These are phyloP conservation scores for Tragelaphus buxtoni DNA, from an alignment of 2,113 vertebrate genomes.

Conservation along the genomic window DNA sequence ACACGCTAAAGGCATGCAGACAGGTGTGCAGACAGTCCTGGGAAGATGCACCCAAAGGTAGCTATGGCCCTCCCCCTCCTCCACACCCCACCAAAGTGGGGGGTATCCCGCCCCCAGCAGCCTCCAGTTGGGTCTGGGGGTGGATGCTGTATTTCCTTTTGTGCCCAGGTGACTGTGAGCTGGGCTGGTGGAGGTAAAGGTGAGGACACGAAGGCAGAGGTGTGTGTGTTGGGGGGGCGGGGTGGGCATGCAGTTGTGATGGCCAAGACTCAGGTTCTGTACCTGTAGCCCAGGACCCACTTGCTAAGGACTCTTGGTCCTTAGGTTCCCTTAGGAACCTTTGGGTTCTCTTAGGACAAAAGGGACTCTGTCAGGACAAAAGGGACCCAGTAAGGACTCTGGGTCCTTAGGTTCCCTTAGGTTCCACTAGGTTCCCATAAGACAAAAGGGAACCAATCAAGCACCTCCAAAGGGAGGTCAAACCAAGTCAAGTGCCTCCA, in stretches of 20 bases:
- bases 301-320: not conserved
- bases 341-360: not conserved
- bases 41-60: not conserved
- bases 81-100: not conserved
- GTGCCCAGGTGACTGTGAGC: too few species aligned
- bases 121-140: not conserved
- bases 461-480: not conserved
- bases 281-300: rapidly evolving
- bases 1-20: rapidly evolving
- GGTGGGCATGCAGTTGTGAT: rapidly evolving
- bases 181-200: not conserved
- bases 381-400: not conserved
- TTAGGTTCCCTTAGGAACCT: not conserved
- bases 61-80: not conserved
- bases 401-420: not conserved
- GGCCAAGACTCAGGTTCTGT: not conserved
- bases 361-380: not conserved
- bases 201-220: not conserved
- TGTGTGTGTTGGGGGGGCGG: rapidly evolving
- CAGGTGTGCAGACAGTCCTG: not conserved
- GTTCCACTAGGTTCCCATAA: not conserved
- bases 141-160: not conserved
- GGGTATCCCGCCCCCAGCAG: not conserved
- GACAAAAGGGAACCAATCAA: not conserved
- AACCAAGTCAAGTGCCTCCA: not conserved